phyloP scores from a whole-genome alignment of 1,140 invertebrate species.

The Sitobion miscanthi region DNA sequence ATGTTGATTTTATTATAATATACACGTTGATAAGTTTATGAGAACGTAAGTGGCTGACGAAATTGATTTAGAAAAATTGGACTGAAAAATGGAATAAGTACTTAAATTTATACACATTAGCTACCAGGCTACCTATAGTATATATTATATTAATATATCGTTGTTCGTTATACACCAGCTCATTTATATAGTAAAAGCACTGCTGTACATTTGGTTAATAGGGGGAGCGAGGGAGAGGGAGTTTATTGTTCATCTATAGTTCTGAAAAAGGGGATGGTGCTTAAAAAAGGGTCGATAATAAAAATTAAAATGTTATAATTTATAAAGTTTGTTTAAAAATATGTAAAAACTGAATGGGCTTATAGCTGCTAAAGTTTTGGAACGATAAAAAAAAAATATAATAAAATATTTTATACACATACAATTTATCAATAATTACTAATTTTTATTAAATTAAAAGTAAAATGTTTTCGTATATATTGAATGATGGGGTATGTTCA shows the following conservation, averaged over 20 bases:
- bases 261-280: not conserved
- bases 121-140: too few relatives aligned
- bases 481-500: too few relatives aligned
- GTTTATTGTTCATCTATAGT: not conserved
- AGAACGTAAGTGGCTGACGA: not conserved
- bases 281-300: not conserved
- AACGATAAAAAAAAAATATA: too few relatives aligned
- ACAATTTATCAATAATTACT: not conserved
- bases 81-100: not conserved
- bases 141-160: not conserved
- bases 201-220: not conserved
- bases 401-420: too few relatives aligned
- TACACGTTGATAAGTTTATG: not conserved
- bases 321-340: too few relatives aligned
- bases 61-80: not conserved
- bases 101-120: not conserved
- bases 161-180: not conserved
- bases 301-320: not conserved
- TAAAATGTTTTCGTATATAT: not conserved
- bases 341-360: too few relatives aligned
- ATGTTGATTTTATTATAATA: not conserved
- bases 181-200: not conserved
- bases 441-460: not conserved
- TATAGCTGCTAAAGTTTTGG: too few relatives aligned
- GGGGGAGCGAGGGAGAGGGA: too few relatives aligned